A percentile compares a stretch with the other conserved stretches of the same genome.
Evolutionary conservation across 2,797 vertebrate species (phyloP).

Genomic region (Ispidina lecontei): DNA sequence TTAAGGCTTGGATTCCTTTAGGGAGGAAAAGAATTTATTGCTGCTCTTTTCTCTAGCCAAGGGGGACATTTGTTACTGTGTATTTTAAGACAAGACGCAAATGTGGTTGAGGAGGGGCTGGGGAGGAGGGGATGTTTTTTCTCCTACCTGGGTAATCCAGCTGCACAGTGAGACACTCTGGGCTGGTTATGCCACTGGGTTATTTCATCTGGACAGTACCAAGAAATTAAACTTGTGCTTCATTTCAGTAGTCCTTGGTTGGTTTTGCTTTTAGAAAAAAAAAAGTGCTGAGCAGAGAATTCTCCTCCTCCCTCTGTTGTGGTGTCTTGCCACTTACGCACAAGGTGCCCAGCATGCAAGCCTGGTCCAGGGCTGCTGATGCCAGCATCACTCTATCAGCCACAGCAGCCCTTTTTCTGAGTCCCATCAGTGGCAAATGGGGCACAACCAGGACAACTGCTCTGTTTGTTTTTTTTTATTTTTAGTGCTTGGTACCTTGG

Average conservation of each 20-base stretch:
- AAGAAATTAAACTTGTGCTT: background rate
- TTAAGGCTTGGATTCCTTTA: conserved; percentile 67
- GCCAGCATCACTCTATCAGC: background rate
- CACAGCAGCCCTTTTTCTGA: background rate
- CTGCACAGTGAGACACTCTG: background rate
- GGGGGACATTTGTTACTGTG: conserved; percentile 58
- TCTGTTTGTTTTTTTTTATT: background rate
- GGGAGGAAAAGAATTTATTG: conserved; percentile 63
- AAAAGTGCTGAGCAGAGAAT: background rate
- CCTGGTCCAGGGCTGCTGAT: background rate
- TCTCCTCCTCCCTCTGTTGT: background rate
- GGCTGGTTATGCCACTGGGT: background rate
- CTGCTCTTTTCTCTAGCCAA: conserved; percentile 60
- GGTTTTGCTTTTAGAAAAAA: background rate
- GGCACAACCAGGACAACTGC: background rate
- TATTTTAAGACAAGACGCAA: conserved; percentile 34
- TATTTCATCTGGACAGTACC: background rate
- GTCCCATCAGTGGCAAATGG: background rate
- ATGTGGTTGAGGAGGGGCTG: background rate
- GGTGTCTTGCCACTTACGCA: background rate
- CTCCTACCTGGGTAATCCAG: conserved; percentile 31
- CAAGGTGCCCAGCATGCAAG: background rate
- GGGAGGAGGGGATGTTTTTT: background rate
- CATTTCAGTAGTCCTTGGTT: background rate
- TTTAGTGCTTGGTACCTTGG: background rate